Conservation (phyloP, 2,113 vertebrate species). For the Tachuris rubrigastra region DNA sequence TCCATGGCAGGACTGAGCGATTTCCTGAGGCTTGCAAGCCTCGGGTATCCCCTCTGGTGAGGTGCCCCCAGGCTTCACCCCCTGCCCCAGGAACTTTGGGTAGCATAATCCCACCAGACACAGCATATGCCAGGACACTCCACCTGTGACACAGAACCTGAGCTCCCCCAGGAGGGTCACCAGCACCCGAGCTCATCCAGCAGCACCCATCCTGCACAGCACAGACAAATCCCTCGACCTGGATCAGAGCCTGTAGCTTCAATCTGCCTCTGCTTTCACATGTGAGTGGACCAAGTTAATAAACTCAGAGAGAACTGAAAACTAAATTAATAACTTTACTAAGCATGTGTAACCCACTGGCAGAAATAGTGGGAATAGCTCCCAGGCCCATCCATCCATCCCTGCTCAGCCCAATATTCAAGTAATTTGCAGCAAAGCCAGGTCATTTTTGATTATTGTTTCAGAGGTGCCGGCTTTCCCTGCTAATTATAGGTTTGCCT, state of each 20-base stretch:
- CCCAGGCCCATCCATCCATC: background rate
- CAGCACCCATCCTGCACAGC: background rate
- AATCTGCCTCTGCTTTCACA: background rate
- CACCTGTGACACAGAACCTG: rapidly evolving
- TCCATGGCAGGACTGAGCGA: rapidly evolving
- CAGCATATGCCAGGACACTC: background rate
- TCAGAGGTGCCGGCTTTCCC: background rate
- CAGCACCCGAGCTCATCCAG: background rate
- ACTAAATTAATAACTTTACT: background rate
- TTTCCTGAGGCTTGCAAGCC: background rate
- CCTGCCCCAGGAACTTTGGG: background rate
- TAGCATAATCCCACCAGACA: background rate
- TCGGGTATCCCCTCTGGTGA: background rate
- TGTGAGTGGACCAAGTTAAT: background rate
- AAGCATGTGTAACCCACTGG: rapidly evolving
- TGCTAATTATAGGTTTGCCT: slow-evolving; percentile 50
- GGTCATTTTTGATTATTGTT: slow-evolving; percentile 18
- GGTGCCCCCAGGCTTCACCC: background rate
- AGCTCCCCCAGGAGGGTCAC: background rate
- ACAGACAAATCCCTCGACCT: background rate
- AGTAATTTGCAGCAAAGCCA: background rate
- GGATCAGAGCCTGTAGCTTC: background rate
- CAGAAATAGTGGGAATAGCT: background rate
- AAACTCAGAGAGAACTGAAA: background rate
- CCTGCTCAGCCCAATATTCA: background rate